Evolutionary conservation across 2,113 vertebrate species (phyloP), one percentile per base, ranked within the genome.

Genomic region (Struthio camelus): DNA sequence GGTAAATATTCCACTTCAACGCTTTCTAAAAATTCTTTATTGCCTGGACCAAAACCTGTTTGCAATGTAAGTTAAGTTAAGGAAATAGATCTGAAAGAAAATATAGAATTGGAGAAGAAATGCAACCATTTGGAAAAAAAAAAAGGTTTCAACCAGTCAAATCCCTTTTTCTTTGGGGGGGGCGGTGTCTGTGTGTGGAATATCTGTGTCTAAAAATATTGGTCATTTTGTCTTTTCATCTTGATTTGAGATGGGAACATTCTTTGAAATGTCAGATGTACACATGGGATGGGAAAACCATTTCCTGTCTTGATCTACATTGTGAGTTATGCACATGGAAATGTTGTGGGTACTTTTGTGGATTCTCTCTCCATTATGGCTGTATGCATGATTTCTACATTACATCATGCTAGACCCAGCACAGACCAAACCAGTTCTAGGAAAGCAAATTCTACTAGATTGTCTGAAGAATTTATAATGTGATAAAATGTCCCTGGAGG

Each of bases 281-380:
- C 87, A 89, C 81, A 91, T 54, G 81, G 84, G 94, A 95, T 95
- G 94, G 80, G 90, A 95, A 96, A 96, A 95, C 59, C 81, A 94
- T 95, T 95, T 97, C 89, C 94, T 91, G 82, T 56, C 89, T 85
- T 93, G 87, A 78, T 91, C 76, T 93, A 88, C 95, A 95, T 93
- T 93, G 72, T 93, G 69, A 95, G 87, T 86, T 97, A 91, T 86
- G 79, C 66, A 67, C 53, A 83, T 0, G 6, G 85, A 96, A 96
- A 81, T 75, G 83, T 75, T 95, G 94, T 91, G 94, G 96, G 88
- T 75, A 59, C 87, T 93, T 94, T 75, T 88, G 89, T 93, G 89
- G 87, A 95, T 95, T 93, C 48, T 91, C 79, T 83, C 50, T 93
- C 50, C 71, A 77, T 93, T 91, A 82, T 73, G 61, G 67, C 30